phyloP scores from a whole-genome alignment of 2,797 vertebrate species.

The Danio aesculapii region DNA sequence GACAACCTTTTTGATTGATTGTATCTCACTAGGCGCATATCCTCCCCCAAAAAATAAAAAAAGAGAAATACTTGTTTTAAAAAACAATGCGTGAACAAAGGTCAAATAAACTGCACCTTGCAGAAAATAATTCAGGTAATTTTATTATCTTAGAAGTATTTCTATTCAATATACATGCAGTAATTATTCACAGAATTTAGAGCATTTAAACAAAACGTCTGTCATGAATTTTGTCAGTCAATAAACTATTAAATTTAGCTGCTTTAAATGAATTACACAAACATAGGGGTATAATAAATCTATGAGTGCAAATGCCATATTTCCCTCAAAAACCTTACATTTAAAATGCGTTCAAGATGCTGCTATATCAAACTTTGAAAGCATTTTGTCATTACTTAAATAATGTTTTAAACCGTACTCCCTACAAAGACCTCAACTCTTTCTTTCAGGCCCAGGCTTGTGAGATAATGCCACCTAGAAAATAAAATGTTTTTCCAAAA shows the following conservation, averaged over 20 bases:
- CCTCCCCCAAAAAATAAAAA: background rate
- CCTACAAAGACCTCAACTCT: background rate
- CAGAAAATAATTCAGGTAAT: background rate
- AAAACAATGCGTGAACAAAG: background rate
- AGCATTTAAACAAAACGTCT: background rate
- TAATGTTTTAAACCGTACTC: no score
- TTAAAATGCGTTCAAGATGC: background rate
- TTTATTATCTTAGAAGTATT: background rate
- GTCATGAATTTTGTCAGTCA: background rate
- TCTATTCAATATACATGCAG: background rate
- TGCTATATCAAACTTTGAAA: background rate
- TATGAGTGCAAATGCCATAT: no score
- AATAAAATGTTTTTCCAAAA: background rate
- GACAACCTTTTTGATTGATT: slow-evolving; percentile 8
- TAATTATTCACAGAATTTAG: background rate
- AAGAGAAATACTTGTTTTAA: background rate
- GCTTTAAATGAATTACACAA: no score
- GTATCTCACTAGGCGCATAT: background rate
- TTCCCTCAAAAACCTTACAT: no score
- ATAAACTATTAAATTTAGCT: background rate
- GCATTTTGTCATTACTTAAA: background rate
- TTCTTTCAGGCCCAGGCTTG: background rate
- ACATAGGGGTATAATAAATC: no score
- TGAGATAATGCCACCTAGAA: background rate
- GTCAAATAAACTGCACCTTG: background rate